Conservation (phyloP, 2,113 vertebrate species). For the Thinocorus orbignyianus region DNA sequence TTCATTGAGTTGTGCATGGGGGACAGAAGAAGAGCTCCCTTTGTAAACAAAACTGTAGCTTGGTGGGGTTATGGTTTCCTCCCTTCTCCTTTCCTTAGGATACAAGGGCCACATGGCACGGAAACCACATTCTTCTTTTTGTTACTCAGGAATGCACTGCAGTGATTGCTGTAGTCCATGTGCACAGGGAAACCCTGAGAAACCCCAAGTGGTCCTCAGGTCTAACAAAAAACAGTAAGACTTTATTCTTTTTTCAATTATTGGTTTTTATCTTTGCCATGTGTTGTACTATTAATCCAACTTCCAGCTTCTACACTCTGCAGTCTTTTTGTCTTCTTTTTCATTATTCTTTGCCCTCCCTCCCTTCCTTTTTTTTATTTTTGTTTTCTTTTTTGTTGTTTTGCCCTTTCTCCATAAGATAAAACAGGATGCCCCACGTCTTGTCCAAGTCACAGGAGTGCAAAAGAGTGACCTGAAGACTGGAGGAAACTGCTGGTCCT, state of each 20-base stretch:
- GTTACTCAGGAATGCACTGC: not conserved
- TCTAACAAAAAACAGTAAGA: not conserved
- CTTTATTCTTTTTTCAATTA: not conserved
- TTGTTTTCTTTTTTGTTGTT: not conserved
- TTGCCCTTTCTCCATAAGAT: not conserved
- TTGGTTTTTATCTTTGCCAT: not conserved
- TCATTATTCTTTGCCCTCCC: not conserved
- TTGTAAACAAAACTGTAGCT: not conserved
- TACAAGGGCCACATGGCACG: not conserved
- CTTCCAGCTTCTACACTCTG: not conserved
- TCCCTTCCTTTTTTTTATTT: not conserved
- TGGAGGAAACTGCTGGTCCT: not conserved
- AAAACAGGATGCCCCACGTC: not conserved
- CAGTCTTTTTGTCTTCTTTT: not conserved
- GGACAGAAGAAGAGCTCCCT: not conserved
- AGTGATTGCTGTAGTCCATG: not conserved
- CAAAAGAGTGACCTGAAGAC: not conserved
- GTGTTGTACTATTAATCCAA: not conserved
- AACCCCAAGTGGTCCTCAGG: not conserved
- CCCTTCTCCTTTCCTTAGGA: not conserved
- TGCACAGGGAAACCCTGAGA: not conserved
- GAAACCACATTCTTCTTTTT: not conserved
- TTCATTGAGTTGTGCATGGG: not conserved
- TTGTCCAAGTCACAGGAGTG: not conserved
- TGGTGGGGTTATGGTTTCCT: not conserved